Evolutionary conservation across 2,113 vertebrate genomes (phyloP).

Genomic region (Brachyistius frenatus): DNA sequence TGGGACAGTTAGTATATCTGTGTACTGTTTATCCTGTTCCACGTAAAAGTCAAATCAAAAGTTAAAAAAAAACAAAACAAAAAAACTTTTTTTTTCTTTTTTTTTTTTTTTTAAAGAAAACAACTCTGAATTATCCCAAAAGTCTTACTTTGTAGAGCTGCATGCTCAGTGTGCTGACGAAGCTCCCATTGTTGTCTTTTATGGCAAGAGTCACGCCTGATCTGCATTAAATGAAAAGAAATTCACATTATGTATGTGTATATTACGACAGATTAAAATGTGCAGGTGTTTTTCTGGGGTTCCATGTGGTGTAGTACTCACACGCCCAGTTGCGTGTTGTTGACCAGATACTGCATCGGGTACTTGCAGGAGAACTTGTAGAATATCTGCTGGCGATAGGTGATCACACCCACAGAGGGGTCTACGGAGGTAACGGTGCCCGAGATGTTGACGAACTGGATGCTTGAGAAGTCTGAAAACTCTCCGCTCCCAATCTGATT

Average conservation of each 20-base stretch:
- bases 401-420: conserved; percentile 72
- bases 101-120: neutral
- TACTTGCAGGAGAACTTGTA: conserved; percentile 85
- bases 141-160: conserved; percentile 74
- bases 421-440: conserved; percentile 77
- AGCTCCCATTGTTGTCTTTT: conserved; percentile 82
- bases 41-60: conserved; percentile 5
- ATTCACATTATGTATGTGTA: neutral
- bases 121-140: neutral
- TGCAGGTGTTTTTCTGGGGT: neutral
- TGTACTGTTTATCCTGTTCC: conserved; percentile 42
- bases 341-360: conserved; percentile 84
- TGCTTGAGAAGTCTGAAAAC: conserved; percentile 78
- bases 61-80: neutral
- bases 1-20: conserved; percentile 54
- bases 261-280: neutral
- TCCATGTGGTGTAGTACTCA: conserved; percentile 66
- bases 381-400: conserved; percentile 76
- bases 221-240: conserved; percentile 59
- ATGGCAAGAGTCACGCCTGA: conserved; percentile 80
- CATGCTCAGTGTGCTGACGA: conserved; percentile 82
- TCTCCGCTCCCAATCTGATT: conserved; percentile 63
- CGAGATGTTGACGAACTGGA: conserved; percentile 82
- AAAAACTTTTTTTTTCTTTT: too few relatives aligned
- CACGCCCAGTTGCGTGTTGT: conserved; percentile 83